Percentiles rank a stretch among this genome's conserved stretches.
Conservation (phyloP, 2,888 invertebrate genomes). For the Drosophila recens region DNA sequence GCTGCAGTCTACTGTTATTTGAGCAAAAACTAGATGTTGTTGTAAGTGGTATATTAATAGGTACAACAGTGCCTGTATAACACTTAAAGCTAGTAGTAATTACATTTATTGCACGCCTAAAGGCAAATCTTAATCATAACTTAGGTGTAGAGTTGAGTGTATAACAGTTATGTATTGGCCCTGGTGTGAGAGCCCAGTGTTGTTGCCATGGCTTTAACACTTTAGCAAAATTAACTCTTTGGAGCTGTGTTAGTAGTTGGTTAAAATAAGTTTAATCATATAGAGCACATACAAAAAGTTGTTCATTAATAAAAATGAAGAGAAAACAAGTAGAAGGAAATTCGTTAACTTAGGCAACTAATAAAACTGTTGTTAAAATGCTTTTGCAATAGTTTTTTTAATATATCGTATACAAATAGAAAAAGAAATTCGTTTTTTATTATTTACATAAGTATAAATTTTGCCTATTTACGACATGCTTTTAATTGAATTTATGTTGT, state of each 20-base stretch:
- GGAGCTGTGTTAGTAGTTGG: constrained; percentile 68
- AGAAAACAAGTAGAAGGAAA: constrained; percentile 27
- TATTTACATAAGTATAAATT: constrained; percentile 60
- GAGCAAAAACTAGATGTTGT: constrained; percentile 14
- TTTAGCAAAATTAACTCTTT: constrained; percentile 40
- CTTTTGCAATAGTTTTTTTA: constrained; percentile 13
- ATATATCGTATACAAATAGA: constrained; percentile 28
- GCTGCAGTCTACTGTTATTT: constrained; percentile 10
- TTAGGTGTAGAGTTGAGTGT: constrained; percentile 49
- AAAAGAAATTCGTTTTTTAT: constrained; percentile 30
- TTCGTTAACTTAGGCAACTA: constrained; percentile 55
- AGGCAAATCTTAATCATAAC: constrained; percentile 45
- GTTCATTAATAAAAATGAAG: constrained; percentile 50
- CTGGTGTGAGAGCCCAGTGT: constrained; percentile 13
- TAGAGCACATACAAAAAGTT: constrained; percentile 56
- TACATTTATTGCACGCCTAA: constrained; percentile 11
- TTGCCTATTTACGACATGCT: constrained; percentile 63
- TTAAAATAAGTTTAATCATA: constrained; percentile 62
- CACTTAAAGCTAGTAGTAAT: constrained; percentile 41
- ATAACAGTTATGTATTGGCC: constrained; percentile 39
- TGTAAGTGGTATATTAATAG: constrained; percentile 5
- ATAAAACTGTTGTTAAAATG: constrained; percentile 55
- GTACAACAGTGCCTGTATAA: constrained; percentile 31
- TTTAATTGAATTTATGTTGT: constrained; percentile 26
- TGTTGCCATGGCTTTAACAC: constrained; percentile 27